Evolutionary conservation across 2,888 invertebrate genomes (phyloP).

Genomic region (Diaphora mendica): DNA sequence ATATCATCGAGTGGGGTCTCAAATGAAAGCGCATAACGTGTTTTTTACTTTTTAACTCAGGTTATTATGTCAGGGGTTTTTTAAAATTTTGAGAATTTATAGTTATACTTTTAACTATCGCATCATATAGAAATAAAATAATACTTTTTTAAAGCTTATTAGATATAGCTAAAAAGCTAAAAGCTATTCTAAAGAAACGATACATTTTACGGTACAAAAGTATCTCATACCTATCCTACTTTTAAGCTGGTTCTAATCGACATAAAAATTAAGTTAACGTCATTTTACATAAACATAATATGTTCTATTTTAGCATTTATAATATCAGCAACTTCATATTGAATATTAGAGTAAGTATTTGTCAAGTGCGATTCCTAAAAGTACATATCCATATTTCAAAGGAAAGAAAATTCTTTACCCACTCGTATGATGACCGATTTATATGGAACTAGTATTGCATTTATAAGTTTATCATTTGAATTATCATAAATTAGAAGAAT

Average conservation of each 20-base stretch:
- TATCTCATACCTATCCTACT: not conserved
- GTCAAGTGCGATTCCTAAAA: not conserved
- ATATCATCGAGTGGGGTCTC: no score
- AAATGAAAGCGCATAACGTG: no score
- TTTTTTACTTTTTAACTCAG: no score
- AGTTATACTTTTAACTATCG: no score
- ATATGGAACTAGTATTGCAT: no score
- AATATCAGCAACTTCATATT: not conserved
- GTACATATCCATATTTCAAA: not conserved
- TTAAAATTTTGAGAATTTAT: no score
- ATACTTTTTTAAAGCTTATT: not conserved
- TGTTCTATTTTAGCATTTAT: not conserved
- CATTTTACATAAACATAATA: not conserved
- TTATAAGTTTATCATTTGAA: no score
- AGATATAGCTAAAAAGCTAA: no score
- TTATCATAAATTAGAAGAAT: no score
- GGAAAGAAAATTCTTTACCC: no score
- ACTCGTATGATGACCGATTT: no score
- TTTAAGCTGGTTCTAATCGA: not conserved
- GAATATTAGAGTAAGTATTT: not conserved
- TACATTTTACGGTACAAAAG: not conserved
- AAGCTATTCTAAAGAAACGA: not conserved
- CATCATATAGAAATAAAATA: not conserved
- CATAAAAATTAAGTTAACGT: not conserved
- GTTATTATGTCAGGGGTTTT: no score